These are phyloP conservation scores for Pelobates fuscus DNA, from an alignment of 2,113 vertebrate genomes.

Conservation along the genomic window DNA sequence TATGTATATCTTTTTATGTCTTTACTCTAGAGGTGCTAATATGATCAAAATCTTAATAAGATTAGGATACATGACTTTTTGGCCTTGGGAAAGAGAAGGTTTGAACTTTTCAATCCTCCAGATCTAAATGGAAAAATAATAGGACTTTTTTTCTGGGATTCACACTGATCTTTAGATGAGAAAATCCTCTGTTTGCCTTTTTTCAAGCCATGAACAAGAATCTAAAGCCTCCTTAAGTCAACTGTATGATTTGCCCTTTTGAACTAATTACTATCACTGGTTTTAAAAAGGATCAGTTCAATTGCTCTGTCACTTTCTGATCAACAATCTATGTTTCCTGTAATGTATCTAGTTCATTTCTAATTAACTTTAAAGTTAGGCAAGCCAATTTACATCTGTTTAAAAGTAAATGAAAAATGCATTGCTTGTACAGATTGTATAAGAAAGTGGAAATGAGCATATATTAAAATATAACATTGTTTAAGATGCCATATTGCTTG, in stretches of 20 bases:
- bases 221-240: conserved; percentile 71
- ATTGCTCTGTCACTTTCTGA: conserved; percentile 55
- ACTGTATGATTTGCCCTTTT: conserved; percentile 64
- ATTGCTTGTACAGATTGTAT: too few relatives aligned
- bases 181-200: conserved; percentile 71
- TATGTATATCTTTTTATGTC: too few relatives aligned
- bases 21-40: conserved; percentile 6
- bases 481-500: too few relatives aligned
- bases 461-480: too few relatives aligned
- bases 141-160: conserved; percentile 78
- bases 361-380: background rate
- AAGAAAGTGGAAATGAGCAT: too few relatives aligned
- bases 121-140: conserved; percentile 75
- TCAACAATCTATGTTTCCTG: conserved; percentile 44
- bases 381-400: too few relatives aligned
- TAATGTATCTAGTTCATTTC: conserved; percentile 3
- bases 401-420: too few relatives aligned
- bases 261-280: conserved; percentile 75
- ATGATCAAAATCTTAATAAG: conserved; percentile 47
- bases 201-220: conserved; percentile 71
- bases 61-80: too few relatives aligned
- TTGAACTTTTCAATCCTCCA: conserved; percentile 67
- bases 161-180: conserved; percentile 75
- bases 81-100: conserved; percentile 70
- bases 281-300: conserved; percentile 62